Base-by-base conservation (phyloP, 2,888 invertebrate species). In the Cerastis rubricosa region DNA sequence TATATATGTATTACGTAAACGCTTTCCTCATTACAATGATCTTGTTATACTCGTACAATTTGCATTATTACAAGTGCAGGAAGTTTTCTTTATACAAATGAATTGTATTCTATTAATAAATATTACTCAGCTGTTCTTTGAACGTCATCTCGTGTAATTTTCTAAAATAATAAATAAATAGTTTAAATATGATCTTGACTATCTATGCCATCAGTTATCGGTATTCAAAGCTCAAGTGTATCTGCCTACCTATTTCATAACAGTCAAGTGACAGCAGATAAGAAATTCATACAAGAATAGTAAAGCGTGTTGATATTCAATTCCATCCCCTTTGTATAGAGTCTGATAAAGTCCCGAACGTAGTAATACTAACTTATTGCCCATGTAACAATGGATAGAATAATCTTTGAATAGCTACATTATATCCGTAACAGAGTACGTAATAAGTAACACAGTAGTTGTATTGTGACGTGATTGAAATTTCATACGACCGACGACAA, bases 381-480 rank as follows among this genome's bases (percentile, higher is more conserved):
- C 69, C 67, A 74, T 83, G 78, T 82, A 84, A 85, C 86, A 87
- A 86, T 84, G 80, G 84, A 81, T 78, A 80, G 77, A 85, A 80
- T 86, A 85, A 85, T 85, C 85, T 85, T 81, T 80, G 78, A 78
- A 88, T 80, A 74, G 81, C 78, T 80, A 85, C 78, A 84, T 84
- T 84, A 80, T 83, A 80, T 78, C 74, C 79, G 83, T 81, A 84
- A 80, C 80, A 64, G 80, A 86, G 79, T 85, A 86, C 76, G 79
- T 83, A 88, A 86, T 88, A 35, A 35, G 35, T 35, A 90, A 87
- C 84, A 86, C 82, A 87, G 87, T 85, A 69, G 89, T 87, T 74
- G 86, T 87, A 87, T 88, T 86, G 85, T 85, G 85, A 85, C 84
- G 87, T 90, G 90, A 93, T 93, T 92, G 91, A 93, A 92, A 91